Evolutionary conservation across 2,113 vertebrate genomes (phyloP).

Genomic region (Chaetodon auriga): DNA sequence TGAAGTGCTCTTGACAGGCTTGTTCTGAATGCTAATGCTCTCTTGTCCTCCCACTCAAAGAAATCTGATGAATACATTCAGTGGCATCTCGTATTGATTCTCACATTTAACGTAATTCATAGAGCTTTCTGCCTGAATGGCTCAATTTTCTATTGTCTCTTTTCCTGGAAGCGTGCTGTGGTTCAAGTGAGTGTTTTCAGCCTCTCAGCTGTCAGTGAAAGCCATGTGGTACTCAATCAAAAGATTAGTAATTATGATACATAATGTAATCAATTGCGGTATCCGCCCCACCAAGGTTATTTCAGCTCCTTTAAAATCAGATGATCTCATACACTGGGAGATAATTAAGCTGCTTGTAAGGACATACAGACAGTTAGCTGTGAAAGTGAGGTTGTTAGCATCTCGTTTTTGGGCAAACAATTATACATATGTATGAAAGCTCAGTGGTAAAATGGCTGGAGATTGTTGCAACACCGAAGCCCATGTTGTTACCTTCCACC

Average conservation of each 20-base stretch:
- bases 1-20: conserved; percentile 27
- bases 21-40: not conserved
- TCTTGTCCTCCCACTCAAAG: not conserved
- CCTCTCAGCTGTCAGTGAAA: not conserved
- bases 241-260: not conserved
- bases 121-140: conserved; percentile 10
- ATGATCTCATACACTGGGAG: not conserved
- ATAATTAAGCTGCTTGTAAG: not conserved
- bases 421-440: not conserved
- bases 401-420: too few relatives aligned
- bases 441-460: not conserved
- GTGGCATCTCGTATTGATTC: conserved; percentile 19
- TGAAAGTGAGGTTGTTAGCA: too few relatives aligned
- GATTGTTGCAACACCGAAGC: not conserved
- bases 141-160: not conserved
- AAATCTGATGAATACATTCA: not conserved
- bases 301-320: not conserved
- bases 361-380: too few relatives aligned
- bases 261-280: not conserved
- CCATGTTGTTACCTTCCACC: not conserved
- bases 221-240: not conserved
- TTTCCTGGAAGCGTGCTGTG: not conserved
- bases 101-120: conserved; percentile 6
- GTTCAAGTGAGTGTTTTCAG: not conserved
- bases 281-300: not conserved